Percentiles rank a stretch among this genome's conserved stretches.
These are phyloP conservation scores for Calephelis virginiensis DNA, from an alignment of 1,140 invertebrate species.

Conservation along the genomic window DNA sequence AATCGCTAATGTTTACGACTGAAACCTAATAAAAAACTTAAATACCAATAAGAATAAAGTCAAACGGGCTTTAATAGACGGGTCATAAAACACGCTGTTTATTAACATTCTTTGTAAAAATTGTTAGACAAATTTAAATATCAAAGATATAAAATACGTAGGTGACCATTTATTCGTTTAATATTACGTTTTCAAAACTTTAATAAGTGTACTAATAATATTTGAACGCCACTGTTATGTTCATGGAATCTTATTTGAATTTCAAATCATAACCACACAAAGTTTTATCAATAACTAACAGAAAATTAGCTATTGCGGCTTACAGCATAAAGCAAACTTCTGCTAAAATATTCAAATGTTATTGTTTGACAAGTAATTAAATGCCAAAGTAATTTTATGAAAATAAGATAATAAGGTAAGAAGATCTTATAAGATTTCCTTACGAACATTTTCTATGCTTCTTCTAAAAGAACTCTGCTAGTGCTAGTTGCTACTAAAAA, in stretches of 20 bases:
- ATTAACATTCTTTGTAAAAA: neutral
- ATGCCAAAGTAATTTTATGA: no score
- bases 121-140: slow-evolving; percentile 8
- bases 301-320: no score
- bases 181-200: neutral
- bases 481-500: no score
- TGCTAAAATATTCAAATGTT: no score
- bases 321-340: no score
- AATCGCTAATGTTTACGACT: neutral
- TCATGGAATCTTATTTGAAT: neutral
- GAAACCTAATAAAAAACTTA: neutral
- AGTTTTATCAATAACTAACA: no score
- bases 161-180: neutral
- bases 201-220: neutral
- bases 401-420: no score
- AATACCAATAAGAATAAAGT: slow-evolving; percentile 5
- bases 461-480: no score
- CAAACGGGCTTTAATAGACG: neutral
- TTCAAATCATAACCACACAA: neutral
- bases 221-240: neutral
- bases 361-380: no score
- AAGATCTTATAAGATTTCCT: no score
- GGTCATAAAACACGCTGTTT: slow-evolving; percentile 4
- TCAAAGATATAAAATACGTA: slow-evolving; percentile 4
- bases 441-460: no score